Conservation (phyloP, 2,113 vertebrate genomes). For the Phrynocephalus versicolor region DNA sequence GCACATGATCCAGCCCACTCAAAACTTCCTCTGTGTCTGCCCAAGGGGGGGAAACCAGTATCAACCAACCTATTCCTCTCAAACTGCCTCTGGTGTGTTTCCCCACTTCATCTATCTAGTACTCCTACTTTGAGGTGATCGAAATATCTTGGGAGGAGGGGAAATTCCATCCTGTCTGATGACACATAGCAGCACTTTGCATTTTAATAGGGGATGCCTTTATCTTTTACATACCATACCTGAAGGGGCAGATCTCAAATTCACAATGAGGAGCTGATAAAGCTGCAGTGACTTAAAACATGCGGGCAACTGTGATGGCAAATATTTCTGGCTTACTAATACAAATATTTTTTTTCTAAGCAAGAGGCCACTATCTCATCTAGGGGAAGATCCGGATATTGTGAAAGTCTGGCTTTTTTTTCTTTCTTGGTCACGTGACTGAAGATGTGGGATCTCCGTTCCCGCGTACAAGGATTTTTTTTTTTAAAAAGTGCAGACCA, state of each 20-base stretch:
- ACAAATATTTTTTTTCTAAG: background rate
- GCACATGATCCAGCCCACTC: conserved; percentile 48
- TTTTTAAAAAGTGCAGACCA: too few relatives aligned
- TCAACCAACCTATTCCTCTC: background rate
- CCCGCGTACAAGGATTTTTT: too few relatives aligned
- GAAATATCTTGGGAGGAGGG: conserved; percentile 11
- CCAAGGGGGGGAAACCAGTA: conserved; percentile 13
- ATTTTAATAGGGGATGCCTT: rapidly evolving
- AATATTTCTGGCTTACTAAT: background rate
- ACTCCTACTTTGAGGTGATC: conserved; percentile 21
- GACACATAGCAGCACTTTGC: background rate
- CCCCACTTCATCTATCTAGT: conserved; percentile 24
- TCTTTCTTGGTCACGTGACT: too few relatives aligned
- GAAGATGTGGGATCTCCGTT: too few relatives aligned
- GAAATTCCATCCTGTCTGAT: background rate
- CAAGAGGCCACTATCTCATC: too few relatives aligned
- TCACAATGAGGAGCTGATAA: background rate
- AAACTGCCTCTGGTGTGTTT: conserved; percentile 21
- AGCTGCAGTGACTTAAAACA: background rate
- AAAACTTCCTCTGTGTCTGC: conserved; percentile 30
- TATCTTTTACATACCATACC: background rate
- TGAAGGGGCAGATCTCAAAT: background rate
- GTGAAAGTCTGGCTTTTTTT: too few relatives aligned
- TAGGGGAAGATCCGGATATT: too few relatives aligned
- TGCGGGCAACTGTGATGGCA: background rate